Percentiles rank a stretch among this genome's conserved stretches.
phyloP scores from a whole-genome alignment of 2,888 invertebrate genomes.

The Rhagonycha fulva region DNA sequence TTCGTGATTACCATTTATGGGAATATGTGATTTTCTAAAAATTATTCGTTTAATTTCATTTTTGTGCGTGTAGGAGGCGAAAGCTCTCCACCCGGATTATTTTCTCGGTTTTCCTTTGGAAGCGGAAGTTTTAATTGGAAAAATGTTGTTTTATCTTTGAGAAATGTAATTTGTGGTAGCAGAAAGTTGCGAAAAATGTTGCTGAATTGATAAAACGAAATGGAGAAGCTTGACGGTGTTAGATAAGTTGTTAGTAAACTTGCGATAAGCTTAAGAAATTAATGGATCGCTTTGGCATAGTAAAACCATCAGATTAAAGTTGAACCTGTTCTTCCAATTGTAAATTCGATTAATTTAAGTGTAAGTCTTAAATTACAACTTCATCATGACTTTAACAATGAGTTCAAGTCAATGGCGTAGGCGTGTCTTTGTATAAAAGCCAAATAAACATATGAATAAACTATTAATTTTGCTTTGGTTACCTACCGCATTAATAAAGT shows the following conservation, averaged over 20 bases:
- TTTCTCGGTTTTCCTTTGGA: no score
- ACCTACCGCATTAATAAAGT: background rate
- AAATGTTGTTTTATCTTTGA: no score
- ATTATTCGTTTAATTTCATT: background rate
- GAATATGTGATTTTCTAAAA: background rate
- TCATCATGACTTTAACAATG: conserved; percentile 7
- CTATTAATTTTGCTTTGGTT: background rate
- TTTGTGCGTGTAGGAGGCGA: background rate
- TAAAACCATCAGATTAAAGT: background rate
- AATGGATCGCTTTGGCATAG: background rate
- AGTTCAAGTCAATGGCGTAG: background rate
- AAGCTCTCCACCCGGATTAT: background rate
- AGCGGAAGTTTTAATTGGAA: no score
- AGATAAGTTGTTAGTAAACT: background rate
- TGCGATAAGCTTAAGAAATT: background rate
- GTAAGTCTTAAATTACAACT: conserved; percentile 5
- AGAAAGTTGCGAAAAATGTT: no score
- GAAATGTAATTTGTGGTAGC: no score
- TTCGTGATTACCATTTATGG: background rate
- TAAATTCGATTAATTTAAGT: background rate
- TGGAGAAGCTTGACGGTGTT: background rate
- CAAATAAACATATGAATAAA: background rate
- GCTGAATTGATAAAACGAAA: background rate
- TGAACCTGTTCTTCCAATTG: background rate
- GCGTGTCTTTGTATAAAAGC: background rate